These are phyloP conservation scores for Grus americana DNA, from an alignment of 2,113 vertebrate species.

Conservation along the genomic window DNA sequence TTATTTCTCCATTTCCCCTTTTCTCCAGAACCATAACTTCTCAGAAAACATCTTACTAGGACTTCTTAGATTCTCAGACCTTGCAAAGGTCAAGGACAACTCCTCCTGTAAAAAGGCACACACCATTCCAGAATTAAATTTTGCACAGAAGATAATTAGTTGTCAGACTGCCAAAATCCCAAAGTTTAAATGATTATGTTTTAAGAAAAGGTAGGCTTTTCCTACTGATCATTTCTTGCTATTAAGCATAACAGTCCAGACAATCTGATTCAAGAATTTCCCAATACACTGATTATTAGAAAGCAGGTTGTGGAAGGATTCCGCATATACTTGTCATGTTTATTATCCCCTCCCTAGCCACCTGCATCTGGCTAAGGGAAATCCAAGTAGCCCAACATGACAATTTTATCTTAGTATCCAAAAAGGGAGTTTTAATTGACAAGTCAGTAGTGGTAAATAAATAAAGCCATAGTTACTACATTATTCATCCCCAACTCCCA, in stretches of 20 bases:
- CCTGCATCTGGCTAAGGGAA: neutral
- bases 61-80: neutral
- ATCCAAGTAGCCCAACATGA: neutral
- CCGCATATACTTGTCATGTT: neutral
- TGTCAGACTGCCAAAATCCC: neutral
- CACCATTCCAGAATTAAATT: neutral
- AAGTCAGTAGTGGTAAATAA: conserved; percentile 42
- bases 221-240: neutral
- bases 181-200: neutral
- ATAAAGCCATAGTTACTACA: conserved; percentile 24
- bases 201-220: neutral
- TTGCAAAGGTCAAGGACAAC: neutral
- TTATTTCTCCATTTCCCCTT: neutral
- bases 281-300: neutral
- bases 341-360: conserved; percentile 30
- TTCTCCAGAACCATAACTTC: neutral
- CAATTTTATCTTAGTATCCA: neutral
- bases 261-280: neutral
- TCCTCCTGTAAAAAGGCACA: neutral
- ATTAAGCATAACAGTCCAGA: neutral
- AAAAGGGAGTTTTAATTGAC: neutral
- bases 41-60: neutral
- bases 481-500: conserved; percentile 8
- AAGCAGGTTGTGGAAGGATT: neutral
- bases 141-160: neutral